These are phyloP conservation scores for Malurus splendens DNA, from an alignment of 2,797 vertebrate genomes.

Conservation along the genomic window DNA sequence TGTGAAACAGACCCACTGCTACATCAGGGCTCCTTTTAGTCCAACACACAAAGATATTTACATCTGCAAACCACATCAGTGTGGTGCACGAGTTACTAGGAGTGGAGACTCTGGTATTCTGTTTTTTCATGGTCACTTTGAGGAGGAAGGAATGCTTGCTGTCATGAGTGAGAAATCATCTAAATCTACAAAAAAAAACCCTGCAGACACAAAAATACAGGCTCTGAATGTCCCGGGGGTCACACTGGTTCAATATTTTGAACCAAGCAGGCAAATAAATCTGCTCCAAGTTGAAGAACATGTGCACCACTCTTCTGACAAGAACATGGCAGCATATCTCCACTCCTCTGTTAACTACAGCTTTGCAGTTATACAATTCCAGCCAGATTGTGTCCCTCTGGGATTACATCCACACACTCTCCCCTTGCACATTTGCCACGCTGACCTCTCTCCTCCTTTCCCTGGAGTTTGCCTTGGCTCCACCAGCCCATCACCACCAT, in stretches of 20 bases:
- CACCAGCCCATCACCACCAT: not conserved
- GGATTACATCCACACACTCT: accelerated
- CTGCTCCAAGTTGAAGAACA: not conserved
- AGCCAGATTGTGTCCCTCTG: not conserved
- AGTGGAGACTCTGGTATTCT: not conserved
- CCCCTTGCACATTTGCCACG: not conserved
- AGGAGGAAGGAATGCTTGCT: not conserved
- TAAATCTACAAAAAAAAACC: not conserved
- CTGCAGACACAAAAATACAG: accelerated
- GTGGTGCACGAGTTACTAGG: not conserved
- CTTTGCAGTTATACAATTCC: accelerated
- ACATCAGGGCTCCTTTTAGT: not conserved
- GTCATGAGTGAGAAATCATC: not conserved
- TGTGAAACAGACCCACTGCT: not conserved
- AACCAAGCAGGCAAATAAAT: not conserved
- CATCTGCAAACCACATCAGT: not conserved
- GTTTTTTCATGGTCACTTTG: not conserved
- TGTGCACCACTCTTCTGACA: accelerated
- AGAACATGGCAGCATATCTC: accelerated
- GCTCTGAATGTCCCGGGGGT: not conserved
- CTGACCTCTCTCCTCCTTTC: not conserved
- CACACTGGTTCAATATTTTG: not conserved
- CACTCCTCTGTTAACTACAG: not conserved
- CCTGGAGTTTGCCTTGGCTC: not conserved
- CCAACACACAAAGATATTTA: not conserved